Conservation (phyloP, 35 echinoderm and acorn worm genomes). For the Lytechinus pictus region DNA sequence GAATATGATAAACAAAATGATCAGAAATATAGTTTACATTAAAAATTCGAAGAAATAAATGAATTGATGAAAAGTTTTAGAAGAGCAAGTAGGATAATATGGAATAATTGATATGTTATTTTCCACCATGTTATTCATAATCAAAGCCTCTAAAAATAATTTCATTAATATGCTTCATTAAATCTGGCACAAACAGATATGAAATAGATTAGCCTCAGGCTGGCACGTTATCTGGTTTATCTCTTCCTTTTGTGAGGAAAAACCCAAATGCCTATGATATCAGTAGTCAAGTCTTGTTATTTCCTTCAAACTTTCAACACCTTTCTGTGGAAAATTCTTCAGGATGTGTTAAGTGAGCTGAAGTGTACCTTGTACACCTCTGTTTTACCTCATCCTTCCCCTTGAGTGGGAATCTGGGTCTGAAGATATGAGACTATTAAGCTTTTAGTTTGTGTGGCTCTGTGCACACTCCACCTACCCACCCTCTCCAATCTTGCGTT, state of each 20-base stretch:
- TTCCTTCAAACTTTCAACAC: background rate
- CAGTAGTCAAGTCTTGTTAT: background rate
- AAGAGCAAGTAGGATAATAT: no score
- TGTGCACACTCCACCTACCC: background rate
- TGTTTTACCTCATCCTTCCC: background rate
- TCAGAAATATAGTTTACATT: no score
- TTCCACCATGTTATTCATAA: no score
- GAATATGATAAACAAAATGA: no score
- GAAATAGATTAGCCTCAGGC: background rate
- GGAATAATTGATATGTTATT: no score
- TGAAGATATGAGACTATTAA: slow-evolving; percentile 16
- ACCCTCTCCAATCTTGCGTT: background rate
- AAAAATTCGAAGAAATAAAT: no score
- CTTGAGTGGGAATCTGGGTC: background rate
- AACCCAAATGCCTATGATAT: background rate
- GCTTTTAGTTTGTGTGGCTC: background rate
- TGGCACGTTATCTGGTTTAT: background rate
- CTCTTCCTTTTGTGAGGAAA: background rate
- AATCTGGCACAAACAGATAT: no score
- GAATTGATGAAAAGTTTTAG: no score
- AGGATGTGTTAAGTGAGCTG: background rate
- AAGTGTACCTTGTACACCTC: background rate
- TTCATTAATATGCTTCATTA: no score
- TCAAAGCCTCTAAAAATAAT: no score
- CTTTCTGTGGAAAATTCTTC: background rate